These are phyloP conservation scores for Diorhabda carinulata DNA, from an alignment of 1,140 invertebrate species.

Conservation along the genomic window DNA sequence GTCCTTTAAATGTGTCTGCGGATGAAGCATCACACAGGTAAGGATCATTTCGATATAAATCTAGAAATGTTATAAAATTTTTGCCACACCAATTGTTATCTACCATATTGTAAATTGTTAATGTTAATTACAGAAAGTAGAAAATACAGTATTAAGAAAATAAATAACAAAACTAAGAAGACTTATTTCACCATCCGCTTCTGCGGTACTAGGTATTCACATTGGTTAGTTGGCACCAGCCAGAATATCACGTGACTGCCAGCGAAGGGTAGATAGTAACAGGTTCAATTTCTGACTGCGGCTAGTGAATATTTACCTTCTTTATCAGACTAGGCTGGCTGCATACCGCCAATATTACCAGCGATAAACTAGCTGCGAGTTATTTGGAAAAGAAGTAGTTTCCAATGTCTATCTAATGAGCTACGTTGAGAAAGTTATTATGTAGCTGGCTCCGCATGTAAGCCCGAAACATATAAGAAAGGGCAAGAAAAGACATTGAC, in stretches of 20 bases:
- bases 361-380: background rate
- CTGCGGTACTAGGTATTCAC: background rate
- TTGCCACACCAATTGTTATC: background rate
- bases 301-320: slow-evolving; percentile 4
- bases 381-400: too few relatives aligned
- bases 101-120: background rate
- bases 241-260: slow-evolving; percentile 3
- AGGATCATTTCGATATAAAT: slow-evolving; percentile 5
- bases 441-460: too few relatives aligned
- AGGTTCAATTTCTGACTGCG: background rate
- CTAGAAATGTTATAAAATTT: background rate
- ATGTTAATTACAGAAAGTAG: background rate
- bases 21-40: slow-evolving; percentile 7
- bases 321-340: background rate
- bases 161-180: background rate
- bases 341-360: background rate
- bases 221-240: background rate
- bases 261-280: background rate
- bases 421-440: too few relatives aligned
- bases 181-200: background rate
- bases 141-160: slow-evolving; percentile 7
- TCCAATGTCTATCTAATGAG: too few relatives aligned
- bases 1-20: background rate
- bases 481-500: too few relatives aligned
- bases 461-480: too few relatives aligned